Percentiles rank a stretch among this genome's conserved stretches.
These are phyloP conservation scores for Neelides sp. DNA, from an alignment of 1,140 invertebrate genomes.

Conservation along the genomic window DNA sequence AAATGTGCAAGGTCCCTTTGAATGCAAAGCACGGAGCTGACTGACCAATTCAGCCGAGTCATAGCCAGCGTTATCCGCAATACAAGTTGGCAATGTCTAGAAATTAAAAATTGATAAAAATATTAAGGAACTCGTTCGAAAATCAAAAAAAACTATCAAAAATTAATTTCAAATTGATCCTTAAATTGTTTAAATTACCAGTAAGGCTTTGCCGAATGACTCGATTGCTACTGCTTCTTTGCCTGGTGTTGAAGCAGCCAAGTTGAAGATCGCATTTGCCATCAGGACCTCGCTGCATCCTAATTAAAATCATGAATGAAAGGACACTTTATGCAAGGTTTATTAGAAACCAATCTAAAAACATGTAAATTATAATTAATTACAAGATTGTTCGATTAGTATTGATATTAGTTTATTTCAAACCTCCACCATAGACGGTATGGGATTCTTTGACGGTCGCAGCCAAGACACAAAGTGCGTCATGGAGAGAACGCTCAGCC, in stretches of 20 bases:
- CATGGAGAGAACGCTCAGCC: conserved; percentile 93
- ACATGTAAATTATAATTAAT: conserved; percentile 9
- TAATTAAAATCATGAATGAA: conserved; percentile 32
- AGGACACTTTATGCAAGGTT: background rate
- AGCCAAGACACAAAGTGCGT: conserved; percentile 92
- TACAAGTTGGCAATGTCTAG: conserved; percentile 77
- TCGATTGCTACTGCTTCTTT: conserved; percentile 98
- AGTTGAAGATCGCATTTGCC: conserved; percentile 74
- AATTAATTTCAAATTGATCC: conserved; percentile 28
- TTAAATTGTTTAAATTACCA: conserved; percentile 32
- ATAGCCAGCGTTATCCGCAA: conserved; percentile 97
- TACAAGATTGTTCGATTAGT: background rate
- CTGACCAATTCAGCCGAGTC: conserved; percentile 91
- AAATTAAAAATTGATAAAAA: background rate
- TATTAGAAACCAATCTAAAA: conserved; percentile 4
- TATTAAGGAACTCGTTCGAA: background rate
- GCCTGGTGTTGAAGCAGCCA: conserved; percentile 79
- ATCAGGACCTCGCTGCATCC: conserved; percentile 89
- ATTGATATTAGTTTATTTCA: conserved; percentile 21
- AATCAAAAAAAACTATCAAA: background rate
- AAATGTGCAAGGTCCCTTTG: conserved; percentile 56
- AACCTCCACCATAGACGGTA: conserved; percentile 82
- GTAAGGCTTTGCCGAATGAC: conserved; percentile 76
- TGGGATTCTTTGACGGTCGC: conserved; percentile 88
- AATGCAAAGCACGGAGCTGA: conserved; percentile 77